phyloP scores from a whole-genome alignment of 1,140 invertebrate species.

The Drosophila novamexicana region DNA sequence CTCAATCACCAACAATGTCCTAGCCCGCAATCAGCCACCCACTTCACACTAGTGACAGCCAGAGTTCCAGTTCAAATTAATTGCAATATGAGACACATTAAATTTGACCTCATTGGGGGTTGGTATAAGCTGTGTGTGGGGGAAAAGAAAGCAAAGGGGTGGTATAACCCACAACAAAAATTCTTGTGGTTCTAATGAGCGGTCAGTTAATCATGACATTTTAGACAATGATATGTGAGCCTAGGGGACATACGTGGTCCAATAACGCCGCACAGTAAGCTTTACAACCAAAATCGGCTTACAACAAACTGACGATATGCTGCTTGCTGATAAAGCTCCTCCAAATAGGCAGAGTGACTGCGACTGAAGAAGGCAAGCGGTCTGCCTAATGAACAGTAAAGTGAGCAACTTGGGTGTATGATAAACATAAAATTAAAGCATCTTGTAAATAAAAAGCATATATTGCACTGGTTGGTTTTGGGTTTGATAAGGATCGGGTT shows the following conservation, averaged over 20 bases:
- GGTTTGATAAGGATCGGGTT: slow-evolving; percentile 2
- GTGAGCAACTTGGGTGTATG: slow-evolving; percentile 9
- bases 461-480: slow-evolving; percentile 18
- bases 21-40: slow-evolving; percentile 4
- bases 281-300: not conserved
- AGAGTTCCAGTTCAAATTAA: slow-evolving; percentile 74
- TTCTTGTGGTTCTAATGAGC: slow-evolving; percentile 69
- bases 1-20: slow-evolving; percentile 35
- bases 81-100: slow-evolving; percentile 77
- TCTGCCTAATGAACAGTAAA: slow-evolving; percentile 36
- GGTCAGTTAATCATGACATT: slow-evolving; percentile 77
- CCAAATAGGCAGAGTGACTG: not conserved
- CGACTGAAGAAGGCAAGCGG: not conserved
- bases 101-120: slow-evolving; percentile 60
- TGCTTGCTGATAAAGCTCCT: slow-evolving; percentile 5
- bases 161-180: not conserved
- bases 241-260: slow-evolving; percentile 1
- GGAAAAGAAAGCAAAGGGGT: not conserved
- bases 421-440: slow-evolving; percentile 56
- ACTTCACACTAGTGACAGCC: not conserved
- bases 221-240: slow-evolving; percentile 17
- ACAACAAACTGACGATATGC: not conserved
- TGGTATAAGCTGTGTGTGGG: not conserved
- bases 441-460: slow-evolving; percentile 64
- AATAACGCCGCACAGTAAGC: not conserved